phyloP scores from a whole-genome alignment of 2,113 vertebrate species.

The Grantiella picta region DNA sequence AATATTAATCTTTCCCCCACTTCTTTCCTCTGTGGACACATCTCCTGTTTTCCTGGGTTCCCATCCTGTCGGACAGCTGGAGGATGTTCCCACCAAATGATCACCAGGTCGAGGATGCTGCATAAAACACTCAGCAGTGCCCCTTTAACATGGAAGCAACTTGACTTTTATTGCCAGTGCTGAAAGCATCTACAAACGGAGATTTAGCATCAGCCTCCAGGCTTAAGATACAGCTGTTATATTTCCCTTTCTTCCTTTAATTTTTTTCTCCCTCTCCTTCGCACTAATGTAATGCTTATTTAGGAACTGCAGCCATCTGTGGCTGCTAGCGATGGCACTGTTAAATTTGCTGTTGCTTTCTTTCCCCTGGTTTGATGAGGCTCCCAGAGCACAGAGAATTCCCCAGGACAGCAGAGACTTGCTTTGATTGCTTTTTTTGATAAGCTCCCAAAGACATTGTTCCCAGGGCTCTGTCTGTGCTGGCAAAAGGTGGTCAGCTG shows the following conservation, averaged over 20 bases:
- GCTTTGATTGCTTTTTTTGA: slow-evolving; percentile 47
- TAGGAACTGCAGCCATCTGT: slow-evolving; percentile 73
- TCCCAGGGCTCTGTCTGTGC: background rate
- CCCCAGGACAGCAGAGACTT: slow-evolving; percentile 31
- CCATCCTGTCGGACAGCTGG: background rate
- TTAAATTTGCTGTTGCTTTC: slow-evolving; percentile 48
- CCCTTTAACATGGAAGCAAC: slow-evolving; percentile 18
- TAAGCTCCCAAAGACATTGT: background rate
- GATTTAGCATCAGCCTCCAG: slow-evolving; percentile 58
- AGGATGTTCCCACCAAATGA: background rate
- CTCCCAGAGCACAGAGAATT: slow-evolving; percentile 45
- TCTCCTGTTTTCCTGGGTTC: background rate
- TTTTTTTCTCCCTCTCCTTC: slow-evolving; percentile 28
- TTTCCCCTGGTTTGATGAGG: slow-evolving; percentile 49
- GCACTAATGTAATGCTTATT: slow-evolving; percentile 77
- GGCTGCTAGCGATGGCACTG: slow-evolving; percentile 57
- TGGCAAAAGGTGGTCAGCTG: background rate
- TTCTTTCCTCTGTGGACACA: background rate
- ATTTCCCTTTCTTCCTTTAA: slow-evolving; percentile 54
- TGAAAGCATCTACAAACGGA: slow-evolving; percentile 53
- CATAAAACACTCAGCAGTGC: slow-evolving; percentile 11
- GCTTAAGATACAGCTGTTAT: slow-evolving; percentile 62
- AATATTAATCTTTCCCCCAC: background rate
- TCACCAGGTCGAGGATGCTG: background rate
- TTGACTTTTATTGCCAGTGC: slow-evolving; percentile 40